Evolutionary conservation across 2,113 vertebrate species (phyloP), one percentile per base, ranked within the genome.

Genomic region (Dendropsophus ebraccatus): DNA sequence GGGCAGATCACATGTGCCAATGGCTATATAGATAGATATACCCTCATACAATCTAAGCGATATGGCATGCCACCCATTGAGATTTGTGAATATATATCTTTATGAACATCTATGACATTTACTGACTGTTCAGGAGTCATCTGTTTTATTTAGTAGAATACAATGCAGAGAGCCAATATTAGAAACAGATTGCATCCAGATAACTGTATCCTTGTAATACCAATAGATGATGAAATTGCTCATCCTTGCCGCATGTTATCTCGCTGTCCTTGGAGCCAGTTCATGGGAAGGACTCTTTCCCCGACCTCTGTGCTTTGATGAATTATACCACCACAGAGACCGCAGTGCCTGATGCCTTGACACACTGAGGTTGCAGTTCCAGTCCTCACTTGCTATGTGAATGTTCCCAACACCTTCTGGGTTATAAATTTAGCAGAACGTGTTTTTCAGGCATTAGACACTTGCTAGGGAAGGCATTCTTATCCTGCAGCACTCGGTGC

Each of bases 401-500:
- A 10, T 65, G 52, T 41, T 62, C 37, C 62, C 37, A 47, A 49
- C 6, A 10, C 58, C 75, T 56, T 32, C 30, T 69, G 83, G 74
- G 76, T 72, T 56, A 30, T 81, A 81, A 56, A 81, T 86, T 86
- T 86, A 86, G 84, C 50, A 80, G 84, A 70, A 86, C 65, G 17
- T 81, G 77, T 56, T 73, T 76, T 81, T 60, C 49, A 30, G 50
- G 50, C 76, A 72, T 86, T 81, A 81, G 56, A 45, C 84, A 86
- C 80, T 86, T 86, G 84, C 77, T 86, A 13, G 1, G 84, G 76
- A 60, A 58, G 32, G 52, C 50, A 86, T 86, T 86, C 77, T 80
- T 81, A 14, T 58, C 14, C 72, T 16, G 45, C 21, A 76, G 47
- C 47, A 13, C 47, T 49, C 47, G 12, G 47, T 49, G 47, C 84